Evolutionary conservation across 1,140 invertebrate species (phyloP).

Genomic region (Lycorma delicatula): DNA sequence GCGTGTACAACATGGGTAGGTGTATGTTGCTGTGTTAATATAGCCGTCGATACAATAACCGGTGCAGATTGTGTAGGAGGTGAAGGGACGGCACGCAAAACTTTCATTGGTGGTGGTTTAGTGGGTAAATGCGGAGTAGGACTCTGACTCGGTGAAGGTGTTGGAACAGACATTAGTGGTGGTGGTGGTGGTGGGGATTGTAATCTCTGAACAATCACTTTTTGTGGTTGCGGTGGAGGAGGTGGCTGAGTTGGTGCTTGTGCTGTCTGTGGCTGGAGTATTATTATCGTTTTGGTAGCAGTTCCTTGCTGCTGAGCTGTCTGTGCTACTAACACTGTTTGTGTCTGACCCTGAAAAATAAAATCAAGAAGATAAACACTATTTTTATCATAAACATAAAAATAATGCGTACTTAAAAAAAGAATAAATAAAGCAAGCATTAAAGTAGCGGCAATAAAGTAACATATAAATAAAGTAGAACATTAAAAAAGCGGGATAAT

Average conservation of each 20-base stretch:
- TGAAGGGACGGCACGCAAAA: slow-evolving; percentile 26
- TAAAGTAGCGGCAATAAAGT: too few species aligned
- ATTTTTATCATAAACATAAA: background rate
- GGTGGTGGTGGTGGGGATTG: slow-evolving; percentile 20
- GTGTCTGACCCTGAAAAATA: slow-evolving; percentile 45
- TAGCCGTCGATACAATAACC: too few species aligned
- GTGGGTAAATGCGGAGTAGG: background rate
- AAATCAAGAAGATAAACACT: background rate
- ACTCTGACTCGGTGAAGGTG: slow-evolving; percentile 31
- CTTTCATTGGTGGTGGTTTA: slow-evolving; percentile 9
- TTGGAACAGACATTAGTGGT: slow-evolving; percentile 38
- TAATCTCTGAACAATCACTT: slow-evolving; percentile 49
- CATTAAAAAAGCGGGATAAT: too few species aligned
- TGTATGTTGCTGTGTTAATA: too few species aligned
- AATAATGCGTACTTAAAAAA: too few species aligned
- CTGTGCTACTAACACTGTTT: slow-evolving; percentile 52
- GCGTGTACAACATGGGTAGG: too few species aligned
- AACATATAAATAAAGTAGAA: too few species aligned
- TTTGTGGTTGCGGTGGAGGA: slow-evolving; percentile 37
- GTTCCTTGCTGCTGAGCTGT: slow-evolving; percentile 51
- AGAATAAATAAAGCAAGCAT: too few species aligned
- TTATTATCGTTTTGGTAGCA: slow-evolving; percentile 60
- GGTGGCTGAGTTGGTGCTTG: slow-evolving; percentile 23
- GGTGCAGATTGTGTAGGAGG: too few species aligned
- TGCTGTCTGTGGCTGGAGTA: slow-evolving; percentile 51